Evolutionary conservation across 2,797 vertebrate species (phyloP).

Genomic region (Antrozous pallidus): DNA sequence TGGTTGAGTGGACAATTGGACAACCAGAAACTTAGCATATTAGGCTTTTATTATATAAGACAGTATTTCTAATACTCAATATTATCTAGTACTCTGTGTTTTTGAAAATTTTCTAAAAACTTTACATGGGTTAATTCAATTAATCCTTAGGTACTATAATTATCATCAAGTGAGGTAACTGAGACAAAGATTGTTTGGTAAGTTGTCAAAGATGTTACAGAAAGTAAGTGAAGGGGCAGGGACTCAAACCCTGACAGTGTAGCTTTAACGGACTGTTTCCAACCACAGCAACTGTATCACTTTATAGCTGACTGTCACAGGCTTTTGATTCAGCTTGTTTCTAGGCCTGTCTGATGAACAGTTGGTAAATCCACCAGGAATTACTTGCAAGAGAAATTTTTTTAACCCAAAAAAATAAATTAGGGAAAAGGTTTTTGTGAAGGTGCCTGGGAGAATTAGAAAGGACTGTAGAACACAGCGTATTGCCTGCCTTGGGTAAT

Average conservation of each 20-base stretch:
- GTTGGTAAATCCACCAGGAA: not conserved
- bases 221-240: not conserved
- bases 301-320: not conserved
- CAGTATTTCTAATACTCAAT: conserved; percentile 1
- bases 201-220: not conserved
- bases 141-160: not conserved
- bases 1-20: too few relatives aligned
- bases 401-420: not conserved
- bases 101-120: not conserved
- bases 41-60: too few relatives aligned
- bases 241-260: not conserved
- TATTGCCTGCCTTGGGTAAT: not conserved
- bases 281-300: not conserved
- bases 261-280: not conserved
- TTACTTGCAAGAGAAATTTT: not conserved
- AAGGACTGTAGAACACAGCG: not conserved
- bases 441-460: not conserved
- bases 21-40: too few relatives aligned
- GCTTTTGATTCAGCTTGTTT: not conserved
- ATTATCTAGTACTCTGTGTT: not conserved
- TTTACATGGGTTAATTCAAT: not conserved
- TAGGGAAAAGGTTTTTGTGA: not conserved
- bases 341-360: not conserved
- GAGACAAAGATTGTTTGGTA: not conserved
- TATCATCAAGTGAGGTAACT: not conserved